Base-by-base conservation (phyloP, 2,888 invertebrate species). In the Pollenia labialis region DNA sequence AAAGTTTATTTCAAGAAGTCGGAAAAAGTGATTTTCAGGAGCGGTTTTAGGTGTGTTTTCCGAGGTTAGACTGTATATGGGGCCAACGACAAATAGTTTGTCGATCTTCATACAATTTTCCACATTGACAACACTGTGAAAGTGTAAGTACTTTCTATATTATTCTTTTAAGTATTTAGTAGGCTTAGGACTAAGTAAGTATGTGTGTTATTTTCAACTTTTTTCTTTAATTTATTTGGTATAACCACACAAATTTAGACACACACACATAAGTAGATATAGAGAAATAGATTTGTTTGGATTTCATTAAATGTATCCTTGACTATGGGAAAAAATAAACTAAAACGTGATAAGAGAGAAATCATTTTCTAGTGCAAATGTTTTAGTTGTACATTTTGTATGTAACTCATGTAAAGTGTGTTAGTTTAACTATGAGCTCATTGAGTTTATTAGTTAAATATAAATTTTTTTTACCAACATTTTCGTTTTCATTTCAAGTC, bases 281-380 rank as follows among this genome's bases (percentile, higher is more conserved):
- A 50, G 16, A 50, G n/a, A 4, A 32, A 32, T n/a, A 54, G 40
- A 64, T 81, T 48, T 81, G 72, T 81, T 81, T 72, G 56, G 40
- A 64, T 64, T 72, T 81, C 72, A 81, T 81, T 72, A 72, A 81
- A 64, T 4, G 11, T 66, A 72, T 64, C 64, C 80, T 71, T 71
- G 71, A 72, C 60, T 52, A 40, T n/a, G n/a, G n/a, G 18, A 8
- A 10, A 46, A 74, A 74, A 74, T 60, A 79, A 8, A 58, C 40
- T 44, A 58, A 77, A 77, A 77, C 66, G 56, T 68, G 48, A 68
- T 79, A 32, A 32, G 64, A 76, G 12, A 44, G 1, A 72, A 56
- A 46, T 56, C 23, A 42, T 23, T 18, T 42, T 11, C n/a, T 46
- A 14, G 12, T 18, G 32, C 12, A 40, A 11, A 32, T 3, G 7